Percentiles rank a stretch among this genome's conserved stretches.
Conservation (phyloP, 2,113 vertebrate species). For the Tonatia bakeri region DNA sequence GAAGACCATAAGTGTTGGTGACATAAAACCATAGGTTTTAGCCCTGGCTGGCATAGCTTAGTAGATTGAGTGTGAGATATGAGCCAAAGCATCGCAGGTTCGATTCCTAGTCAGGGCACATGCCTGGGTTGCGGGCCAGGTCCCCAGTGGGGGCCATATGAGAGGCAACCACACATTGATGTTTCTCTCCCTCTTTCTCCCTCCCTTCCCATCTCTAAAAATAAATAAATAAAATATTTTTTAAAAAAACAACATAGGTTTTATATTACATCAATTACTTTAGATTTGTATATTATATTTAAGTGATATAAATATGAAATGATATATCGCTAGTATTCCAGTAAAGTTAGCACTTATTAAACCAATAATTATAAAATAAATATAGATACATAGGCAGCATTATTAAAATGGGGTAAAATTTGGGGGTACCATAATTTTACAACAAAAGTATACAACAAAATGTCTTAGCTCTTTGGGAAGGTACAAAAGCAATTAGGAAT, state of each 20-base stretch:
- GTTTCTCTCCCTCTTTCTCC: no score
- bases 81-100: no score
- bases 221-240: no score
- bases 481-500: neutral
- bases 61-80: no score
- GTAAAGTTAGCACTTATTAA: neutral
- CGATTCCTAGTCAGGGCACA: no score
- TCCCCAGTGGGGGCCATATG: no score
- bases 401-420: neutral
- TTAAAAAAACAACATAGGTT: neutral
- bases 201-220: no score
- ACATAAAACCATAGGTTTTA: neutral
- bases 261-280: neutral
- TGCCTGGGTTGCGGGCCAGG: no score
- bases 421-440: neutral
- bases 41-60: no score
- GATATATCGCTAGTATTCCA: neutral
- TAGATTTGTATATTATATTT: neutral
- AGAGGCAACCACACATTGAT: no score
- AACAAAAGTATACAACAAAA: neutral
- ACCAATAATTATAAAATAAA: neutral
- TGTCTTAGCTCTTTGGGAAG: neutral
- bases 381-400: neutral
- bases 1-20: neutral
- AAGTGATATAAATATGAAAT: neutral